Percentiles rank a stretch among this genome's conserved stretches.
Evolutionary conservation across 2,888 invertebrate species (phyloP).

Genomic region (Lochmaea capreae): DNA sequence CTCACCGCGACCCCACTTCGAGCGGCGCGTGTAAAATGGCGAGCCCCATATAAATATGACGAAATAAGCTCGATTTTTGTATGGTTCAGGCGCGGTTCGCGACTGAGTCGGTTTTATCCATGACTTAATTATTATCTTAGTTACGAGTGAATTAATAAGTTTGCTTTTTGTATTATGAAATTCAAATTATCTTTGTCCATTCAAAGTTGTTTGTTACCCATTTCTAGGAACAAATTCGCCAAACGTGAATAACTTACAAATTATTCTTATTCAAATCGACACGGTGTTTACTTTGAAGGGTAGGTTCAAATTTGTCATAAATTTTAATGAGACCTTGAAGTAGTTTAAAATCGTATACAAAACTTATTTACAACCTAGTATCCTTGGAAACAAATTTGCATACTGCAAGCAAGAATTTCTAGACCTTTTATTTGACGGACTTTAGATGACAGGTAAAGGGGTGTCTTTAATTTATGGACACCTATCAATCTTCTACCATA

Average conservation of each 20-base stretch:
- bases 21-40: no score
- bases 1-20: no score
- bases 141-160: no score
- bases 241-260: background rate
- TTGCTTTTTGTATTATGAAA: no score
- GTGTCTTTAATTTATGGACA: constrained; percentile 9
- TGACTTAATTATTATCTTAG: no score
- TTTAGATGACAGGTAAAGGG: constrained; percentile 12
- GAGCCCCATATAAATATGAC: no score
- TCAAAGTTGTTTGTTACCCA: no score
- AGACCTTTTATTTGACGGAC: background rate
- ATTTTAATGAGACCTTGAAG: constrained; percentile 24
- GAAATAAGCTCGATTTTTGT: no score
- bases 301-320: constrained; percentile 4
- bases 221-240: background rate
- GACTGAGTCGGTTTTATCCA: no score
- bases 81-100: no score
- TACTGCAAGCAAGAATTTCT: background rate
- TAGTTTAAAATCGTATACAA: background rate
- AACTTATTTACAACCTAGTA: background rate
- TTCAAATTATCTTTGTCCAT: no score
- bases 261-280: background rate
- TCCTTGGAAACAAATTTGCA: constrained; percentile 12
- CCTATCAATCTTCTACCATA: background rate
- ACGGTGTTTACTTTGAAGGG: constrained; percentile 4